Evolutionary conservation across 2,113 vertebrate species (phyloP).

Genomic region (Leptocoma aspasia): DNA sequence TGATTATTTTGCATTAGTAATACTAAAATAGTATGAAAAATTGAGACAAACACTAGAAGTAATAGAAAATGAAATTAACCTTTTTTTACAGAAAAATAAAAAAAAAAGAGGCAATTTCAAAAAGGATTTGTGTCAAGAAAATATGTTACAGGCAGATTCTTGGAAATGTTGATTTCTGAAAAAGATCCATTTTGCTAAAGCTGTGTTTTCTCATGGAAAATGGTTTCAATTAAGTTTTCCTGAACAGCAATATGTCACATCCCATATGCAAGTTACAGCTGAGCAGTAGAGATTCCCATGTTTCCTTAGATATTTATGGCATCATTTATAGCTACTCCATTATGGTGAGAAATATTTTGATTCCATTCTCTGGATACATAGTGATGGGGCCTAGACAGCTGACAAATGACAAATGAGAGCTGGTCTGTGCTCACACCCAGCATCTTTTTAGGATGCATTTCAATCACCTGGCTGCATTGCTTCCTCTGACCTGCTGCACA

Average conservation of each 20-base stretch:
- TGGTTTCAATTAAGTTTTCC: slow-evolving; percentile 45
- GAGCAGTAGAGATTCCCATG: slow-evolving; percentile 29
- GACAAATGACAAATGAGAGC: slow-evolving; percentile 26
- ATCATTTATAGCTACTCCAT: slow-evolving; percentile 27
- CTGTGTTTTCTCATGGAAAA: slow-evolving; percentile 42
- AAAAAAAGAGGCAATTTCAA: neutral
- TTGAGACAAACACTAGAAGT: neutral
- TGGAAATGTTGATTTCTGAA: slow-evolving; percentile 23
- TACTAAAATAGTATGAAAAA: neutral
- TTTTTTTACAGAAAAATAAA: neutral
- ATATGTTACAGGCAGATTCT: neutral
- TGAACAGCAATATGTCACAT: slow-evolving; percentile 47
- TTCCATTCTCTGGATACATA: neutral
- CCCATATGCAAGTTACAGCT: slow-evolving; percentile 47
- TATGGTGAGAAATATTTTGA: slow-evolving; percentile 23
- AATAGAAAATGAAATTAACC: neutral
- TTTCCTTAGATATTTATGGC: slow-evolving; percentile 57
- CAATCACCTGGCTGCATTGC: slow-evolving; percentile 23
- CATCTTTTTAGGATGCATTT: slow-evolving; percentile 3
- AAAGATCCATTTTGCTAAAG: slow-evolving; percentile 28
- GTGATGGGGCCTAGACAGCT: neutral
- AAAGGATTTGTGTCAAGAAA: neutral
- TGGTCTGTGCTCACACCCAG: neutral
- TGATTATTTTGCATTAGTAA: neutral
- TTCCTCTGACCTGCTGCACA: neutral